Evolutionary conservation across 2,797 vertebrate species (phyloP).

Genomic region (Enteromius treurensis): DNA sequence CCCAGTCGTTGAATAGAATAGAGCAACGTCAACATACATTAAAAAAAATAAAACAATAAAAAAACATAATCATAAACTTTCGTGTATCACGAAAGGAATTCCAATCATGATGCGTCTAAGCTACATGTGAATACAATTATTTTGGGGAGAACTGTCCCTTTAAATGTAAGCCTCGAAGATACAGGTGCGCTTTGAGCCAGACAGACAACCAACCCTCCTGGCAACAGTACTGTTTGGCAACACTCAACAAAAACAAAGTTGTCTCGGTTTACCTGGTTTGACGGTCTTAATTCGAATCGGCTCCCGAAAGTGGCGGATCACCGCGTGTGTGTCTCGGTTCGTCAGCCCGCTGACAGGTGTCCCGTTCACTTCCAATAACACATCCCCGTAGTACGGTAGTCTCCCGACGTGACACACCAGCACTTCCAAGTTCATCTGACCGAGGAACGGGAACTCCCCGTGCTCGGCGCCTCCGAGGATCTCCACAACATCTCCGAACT

Average conservation of each 20-base stretch:
- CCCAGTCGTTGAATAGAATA: not conserved
- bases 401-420: constrained; percentile 82
- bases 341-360: constrained; percentile 97
- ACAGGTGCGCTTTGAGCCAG: not conserved
- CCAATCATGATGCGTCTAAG: not conserved
- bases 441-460: constrained; percentile 85
- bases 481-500: constrained; percentile 79
- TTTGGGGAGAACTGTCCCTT: not conserved
- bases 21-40: not conserved
- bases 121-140: not conserved
- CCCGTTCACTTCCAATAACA: constrained; percentile 96
- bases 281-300: constrained; percentile 93
- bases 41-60: not conserved
- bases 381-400: constrained; percentile 85
- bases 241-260: constrained; percentile 4
- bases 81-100: not conserved
- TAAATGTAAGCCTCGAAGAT: not conserved
- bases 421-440: constrained; percentile 79
- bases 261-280: constrained; percentile 83
- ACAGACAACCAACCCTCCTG: not conserved
- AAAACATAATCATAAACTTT: not conserved
- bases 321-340: constrained; percentile 91
- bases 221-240: not conserved
- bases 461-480: constrained; percentile 86
- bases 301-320: constrained; percentile 94